Base-by-base conservation (phyloP, 2,888 invertebrate species). In the Pandemis heparana region DNA sequence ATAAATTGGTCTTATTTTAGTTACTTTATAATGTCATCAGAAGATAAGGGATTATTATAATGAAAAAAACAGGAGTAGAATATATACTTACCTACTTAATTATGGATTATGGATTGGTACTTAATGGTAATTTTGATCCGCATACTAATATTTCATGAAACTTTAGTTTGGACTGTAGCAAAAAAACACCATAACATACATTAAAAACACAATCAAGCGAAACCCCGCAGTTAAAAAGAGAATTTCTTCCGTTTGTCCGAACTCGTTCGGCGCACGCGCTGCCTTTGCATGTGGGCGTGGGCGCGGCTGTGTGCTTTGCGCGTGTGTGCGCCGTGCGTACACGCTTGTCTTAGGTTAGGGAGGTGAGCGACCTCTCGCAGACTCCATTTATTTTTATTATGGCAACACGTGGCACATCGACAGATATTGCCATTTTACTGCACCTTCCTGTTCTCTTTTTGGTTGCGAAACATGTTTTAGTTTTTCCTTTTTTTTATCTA, bases 191-290 rank as follows among this genome's bases (percentile, higher is more conserved):
- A 9, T 39, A 16, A 38, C 38, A 70, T 78, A 79, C 80, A 80
- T 78, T 77, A 82, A 84, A 81, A 85, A 83, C 84, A 87, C 85
- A 85, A 84, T 85, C 81, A 70, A 81, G 86, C 85, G 83, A 89
- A 89, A 86, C 88, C 85, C 83, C 87, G 23, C 63, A 8, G 88
- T 87, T 90, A 92, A 93, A 93, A 93, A 92, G 91, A 93, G 92
- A 91, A 92, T 91, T 92, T 92, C 93, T 93, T 94, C 93, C 93
- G 94, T 93, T 93, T 93, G 92, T 92, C 94, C 92, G 92, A 92
- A 93, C 92, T 92, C 87, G 92, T 92, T 91, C 90, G 81, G 89
- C 89, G 92, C 92, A 91, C 92, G 92, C 92, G 92, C 91, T 83
- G 85, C 75, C 53, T 80, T 77, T 77, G 79, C 76, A 76, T 86